A percentile compares a stretch with the other conserved stretches of the same genome.
phyloP scores from a whole-genome alignment of 2,113 vertebrate genomes.

The Strix aluco region DNA sequence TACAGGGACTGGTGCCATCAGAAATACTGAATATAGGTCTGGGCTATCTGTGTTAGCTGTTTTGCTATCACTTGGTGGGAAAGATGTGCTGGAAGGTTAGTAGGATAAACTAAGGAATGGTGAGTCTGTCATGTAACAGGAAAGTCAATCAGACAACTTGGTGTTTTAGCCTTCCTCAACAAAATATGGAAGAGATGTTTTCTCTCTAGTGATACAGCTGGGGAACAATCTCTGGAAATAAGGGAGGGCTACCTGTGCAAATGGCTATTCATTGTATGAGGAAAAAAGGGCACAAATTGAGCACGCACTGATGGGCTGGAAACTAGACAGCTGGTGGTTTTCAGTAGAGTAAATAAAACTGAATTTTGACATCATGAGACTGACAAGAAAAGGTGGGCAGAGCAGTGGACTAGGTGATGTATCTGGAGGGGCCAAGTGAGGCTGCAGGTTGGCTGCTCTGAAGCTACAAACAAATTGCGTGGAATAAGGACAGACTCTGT shows the following conservation, averaged over 20 bases:
- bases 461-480: accelerated
- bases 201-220: accelerated
- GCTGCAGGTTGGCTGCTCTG: not conserved
- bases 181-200: not conserved
- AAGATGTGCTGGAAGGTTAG: not conserved
- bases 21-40: not conserved
- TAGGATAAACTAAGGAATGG: not conserved
- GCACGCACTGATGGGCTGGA: accelerated
- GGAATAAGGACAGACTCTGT: too few species aligned
- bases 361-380: not conserved
- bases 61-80: not conserved
- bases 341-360: not conserved
- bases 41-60: not conserved
- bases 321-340: accelerated
- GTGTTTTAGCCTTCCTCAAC: not conserved
- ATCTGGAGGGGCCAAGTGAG: accelerated
- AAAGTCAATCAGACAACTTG: not conserved
- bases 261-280: not conserved
- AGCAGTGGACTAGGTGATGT: not conserved
- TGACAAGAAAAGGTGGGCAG: not conserved
- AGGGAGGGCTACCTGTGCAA: not conserved
- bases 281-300: not conserved
- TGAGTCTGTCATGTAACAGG: not conserved
- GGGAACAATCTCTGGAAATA: not conserved
- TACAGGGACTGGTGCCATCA: not conserved